phyloP scores from a whole-genome alignment of 2,888 invertebrate species.

The Oxytorus armatus region DNA sequence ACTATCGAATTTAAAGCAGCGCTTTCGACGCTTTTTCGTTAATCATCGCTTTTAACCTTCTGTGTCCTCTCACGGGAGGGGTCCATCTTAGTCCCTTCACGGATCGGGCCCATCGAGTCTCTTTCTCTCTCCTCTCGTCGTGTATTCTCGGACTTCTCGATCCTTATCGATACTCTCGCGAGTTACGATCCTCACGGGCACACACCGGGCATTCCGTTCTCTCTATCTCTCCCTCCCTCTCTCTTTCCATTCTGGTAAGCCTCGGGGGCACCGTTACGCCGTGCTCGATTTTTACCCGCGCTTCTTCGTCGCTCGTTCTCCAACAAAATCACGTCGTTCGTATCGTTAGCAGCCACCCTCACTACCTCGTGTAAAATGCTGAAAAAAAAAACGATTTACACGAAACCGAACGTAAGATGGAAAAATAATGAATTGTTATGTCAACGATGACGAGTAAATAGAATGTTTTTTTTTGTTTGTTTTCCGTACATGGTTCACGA shows the following conservation, averaged over 20 bases:
- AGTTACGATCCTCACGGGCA: constrained; percentile 66
- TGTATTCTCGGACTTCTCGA: constrained; percentile 69
- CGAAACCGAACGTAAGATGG: background rate
- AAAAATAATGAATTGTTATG: background rate
- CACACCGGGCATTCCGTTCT: constrained; percentile 68
- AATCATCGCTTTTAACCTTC: constrained; percentile 9
- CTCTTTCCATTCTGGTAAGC: constrained; percentile 46
- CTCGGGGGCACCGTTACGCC: constrained; percentile 60
- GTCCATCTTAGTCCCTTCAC: constrained; percentile 30
- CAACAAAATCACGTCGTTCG: constrained; percentile 52
- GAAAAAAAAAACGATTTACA: constrained; percentile 7
- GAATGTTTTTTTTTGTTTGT: constrained; percentile 6
- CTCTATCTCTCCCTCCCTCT: constrained; percentile 48
- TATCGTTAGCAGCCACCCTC: constrained; percentile 64
- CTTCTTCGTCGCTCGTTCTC: constrained; percentile 43
- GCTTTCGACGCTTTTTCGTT: constrained; percentile 1
- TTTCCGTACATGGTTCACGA: background rate
- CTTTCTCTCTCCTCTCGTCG: constrained; percentile 41
- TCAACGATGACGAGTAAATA: background rate
- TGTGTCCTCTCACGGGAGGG: constrained; percentile 8
- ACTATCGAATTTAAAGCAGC: no score
- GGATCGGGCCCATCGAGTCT: constrained; percentile 28
- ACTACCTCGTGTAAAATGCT: constrained; percentile 14
- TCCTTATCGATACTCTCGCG: constrained; percentile 74
- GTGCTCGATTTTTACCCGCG: constrained; percentile 48